A percentile compares a stretch with the other conserved stretches of the same genome.
Conservation (phyloP, 2,113 vertebrate species). For the Cryptomyrus ogoouensis region DNA sequence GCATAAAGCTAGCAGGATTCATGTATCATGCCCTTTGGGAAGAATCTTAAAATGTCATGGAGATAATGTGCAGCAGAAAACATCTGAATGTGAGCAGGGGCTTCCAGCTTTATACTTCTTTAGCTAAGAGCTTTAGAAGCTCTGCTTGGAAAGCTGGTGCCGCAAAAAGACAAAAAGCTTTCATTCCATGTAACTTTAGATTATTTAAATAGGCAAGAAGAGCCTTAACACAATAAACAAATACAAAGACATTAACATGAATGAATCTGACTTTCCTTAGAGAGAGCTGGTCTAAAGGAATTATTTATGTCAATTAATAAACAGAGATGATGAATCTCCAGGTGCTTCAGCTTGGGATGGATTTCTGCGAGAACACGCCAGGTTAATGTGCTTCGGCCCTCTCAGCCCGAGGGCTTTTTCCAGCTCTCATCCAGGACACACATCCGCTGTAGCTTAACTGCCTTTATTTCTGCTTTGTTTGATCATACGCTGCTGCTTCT, state of each 20-base stretch:
- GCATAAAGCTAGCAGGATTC: background rate
- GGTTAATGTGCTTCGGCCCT: background rate
- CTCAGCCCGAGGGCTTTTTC: background rate
- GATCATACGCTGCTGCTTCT: background rate
- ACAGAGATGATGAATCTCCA: background rate
- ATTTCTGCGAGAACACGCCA: background rate
- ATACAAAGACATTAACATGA: background rate
- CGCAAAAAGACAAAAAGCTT: background rate
- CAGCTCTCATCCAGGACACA: background rate
- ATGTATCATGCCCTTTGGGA: background rate
- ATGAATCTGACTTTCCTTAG: background rate
- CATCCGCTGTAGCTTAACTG: background rate
- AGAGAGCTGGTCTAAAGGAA: background rate
- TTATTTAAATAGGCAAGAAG: background rate
- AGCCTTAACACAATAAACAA: background rate
- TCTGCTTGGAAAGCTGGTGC: background rate
- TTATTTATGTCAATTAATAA: background rate
- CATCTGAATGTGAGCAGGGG: background rate
- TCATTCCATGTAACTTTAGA: background rate
- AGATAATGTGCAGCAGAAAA: background rate
- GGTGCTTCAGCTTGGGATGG: background rate
- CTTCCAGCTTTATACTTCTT: background rate
- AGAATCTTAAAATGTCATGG: background rate
- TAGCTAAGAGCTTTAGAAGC: background rate
- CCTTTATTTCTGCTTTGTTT: background rate